phyloP scores from a whole-genome alignment of 1,140 invertebrate genomes.

The Piezodorus guildinii region DNA sequence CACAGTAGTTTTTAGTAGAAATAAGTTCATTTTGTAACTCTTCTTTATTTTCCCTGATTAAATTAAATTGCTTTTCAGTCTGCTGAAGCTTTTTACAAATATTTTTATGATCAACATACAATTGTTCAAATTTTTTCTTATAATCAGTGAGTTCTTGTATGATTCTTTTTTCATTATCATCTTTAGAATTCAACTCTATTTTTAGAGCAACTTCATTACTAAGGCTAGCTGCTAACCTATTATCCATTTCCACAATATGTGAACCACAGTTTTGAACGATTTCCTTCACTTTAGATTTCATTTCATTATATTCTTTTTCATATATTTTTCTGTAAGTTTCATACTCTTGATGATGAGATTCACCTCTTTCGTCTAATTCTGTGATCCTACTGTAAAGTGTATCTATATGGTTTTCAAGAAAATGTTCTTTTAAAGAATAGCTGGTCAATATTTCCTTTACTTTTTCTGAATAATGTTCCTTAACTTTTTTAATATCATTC shows the following conservation, averaged over 20 bases:
- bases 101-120: not conserved
- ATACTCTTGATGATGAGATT: slow-evolving; percentile 2
- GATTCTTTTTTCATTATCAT: not conserved
- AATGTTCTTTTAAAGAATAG: not conserved
- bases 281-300: not conserved
- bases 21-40: not conserved
- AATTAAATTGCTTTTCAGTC: not conserved
- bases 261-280: not conserved
- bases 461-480: not conserved
- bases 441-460: not conserved
- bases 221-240: not conserved
- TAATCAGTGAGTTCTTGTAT: not conserved
- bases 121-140: not conserved
- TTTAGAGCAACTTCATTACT: slow-evolving; percentile 2
- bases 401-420: slow-evolving; percentile 9
- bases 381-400: not conserved
- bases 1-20: not conserved
- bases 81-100: not conserved
- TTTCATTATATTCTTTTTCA: slow-evolving; percentile 3
- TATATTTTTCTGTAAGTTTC: not conserved
- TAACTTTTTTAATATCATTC: not conserved
- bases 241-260: not conserved
- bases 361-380: slow-evolving; percentile 6
- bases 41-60: not conserved
- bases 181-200: not conserved